A percentile compares a stretch with the other conserved stretches of the same genome.
phyloP scores from a whole-genome alignment of 2,113 vertebrate genomes.

The Hymenochirus boettgeri region DNA sequence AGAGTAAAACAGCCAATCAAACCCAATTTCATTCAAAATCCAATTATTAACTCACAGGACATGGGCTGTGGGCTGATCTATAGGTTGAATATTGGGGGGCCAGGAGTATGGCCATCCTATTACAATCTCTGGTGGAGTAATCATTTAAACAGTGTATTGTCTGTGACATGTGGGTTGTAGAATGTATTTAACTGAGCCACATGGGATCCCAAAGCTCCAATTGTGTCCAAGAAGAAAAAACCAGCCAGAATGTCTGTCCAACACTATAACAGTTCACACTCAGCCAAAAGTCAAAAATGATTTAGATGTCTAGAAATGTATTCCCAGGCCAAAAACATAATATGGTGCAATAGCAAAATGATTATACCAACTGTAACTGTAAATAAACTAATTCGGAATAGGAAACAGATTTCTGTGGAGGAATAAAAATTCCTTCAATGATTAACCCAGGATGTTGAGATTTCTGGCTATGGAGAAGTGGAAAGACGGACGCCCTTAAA shows the following conservation, averaged over 20 bases:
- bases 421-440: constrained; percentile 1
- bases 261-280: constrained; percentile 4
- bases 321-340: constrained; percentile 9
- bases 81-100: too few relatives aligned
- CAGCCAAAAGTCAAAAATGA: not conserved
- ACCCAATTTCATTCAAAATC: too few relatives aligned
- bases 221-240: not conserved
- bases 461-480: too few relatives aligned
- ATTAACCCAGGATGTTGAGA: not conserved
- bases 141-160: too few relatives aligned
- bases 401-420: constrained; percentile 1
- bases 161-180: not conserved
- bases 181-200: not conserved
- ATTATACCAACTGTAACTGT: constrained; percentile 16
- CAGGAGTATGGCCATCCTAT: too few relatives aligned
- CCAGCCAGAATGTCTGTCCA: constrained; percentile 20
- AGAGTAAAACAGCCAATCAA: too few relatives aligned
- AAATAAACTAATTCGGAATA: constrained; percentile 4
- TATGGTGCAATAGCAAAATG: constrained; percentile 23
- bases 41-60: too few relatives aligned
- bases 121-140: too few relatives aligned
- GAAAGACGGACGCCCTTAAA: too few relatives aligned
- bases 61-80: too few relatives aligned
- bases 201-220: not conserved
- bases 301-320: constrained; percentile 1